Conservation (phyloP, 2,113 vertebrate species). For the Gopherus flavomarginatus region DNA sequence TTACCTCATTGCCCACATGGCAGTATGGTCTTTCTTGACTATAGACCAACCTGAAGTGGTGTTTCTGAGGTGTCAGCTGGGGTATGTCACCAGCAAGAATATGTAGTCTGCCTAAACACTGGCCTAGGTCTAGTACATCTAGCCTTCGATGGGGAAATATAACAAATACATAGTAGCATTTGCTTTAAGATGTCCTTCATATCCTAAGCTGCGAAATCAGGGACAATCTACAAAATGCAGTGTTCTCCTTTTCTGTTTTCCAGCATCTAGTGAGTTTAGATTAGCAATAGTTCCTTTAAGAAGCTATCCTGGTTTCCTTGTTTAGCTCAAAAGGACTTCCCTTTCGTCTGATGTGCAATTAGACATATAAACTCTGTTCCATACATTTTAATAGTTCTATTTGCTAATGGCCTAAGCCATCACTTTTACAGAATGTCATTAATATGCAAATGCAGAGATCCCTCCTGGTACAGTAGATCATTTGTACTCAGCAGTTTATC, state of each 20-base stretch:
- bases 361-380: neutral
- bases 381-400: neutral
- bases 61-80: neutral
- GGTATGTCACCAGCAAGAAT: neutral
- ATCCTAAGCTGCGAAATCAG: neutral
- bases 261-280: neutral
- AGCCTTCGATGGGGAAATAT: neutral
- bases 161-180: neutral
- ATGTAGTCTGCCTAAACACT: neutral
- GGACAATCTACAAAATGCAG: neutral
- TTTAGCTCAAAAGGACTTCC: neutral
- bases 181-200: neutral
- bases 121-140: neutral
- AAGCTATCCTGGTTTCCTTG: neutral
- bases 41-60: neutral
- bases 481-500: constrained; percentile 6
- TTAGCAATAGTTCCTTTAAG: neutral
- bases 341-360: neutral
- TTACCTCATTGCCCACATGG: neutral
- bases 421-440: neutral
- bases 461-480: neutral
- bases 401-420: neutral
- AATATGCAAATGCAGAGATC: constrained; percentile 13
- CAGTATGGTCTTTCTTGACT: neutral
- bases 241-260: neutral